phyloP scores from a whole-genome alignment of 2,113 vertebrate species.

The Leucoraja erinaceus region DNA sequence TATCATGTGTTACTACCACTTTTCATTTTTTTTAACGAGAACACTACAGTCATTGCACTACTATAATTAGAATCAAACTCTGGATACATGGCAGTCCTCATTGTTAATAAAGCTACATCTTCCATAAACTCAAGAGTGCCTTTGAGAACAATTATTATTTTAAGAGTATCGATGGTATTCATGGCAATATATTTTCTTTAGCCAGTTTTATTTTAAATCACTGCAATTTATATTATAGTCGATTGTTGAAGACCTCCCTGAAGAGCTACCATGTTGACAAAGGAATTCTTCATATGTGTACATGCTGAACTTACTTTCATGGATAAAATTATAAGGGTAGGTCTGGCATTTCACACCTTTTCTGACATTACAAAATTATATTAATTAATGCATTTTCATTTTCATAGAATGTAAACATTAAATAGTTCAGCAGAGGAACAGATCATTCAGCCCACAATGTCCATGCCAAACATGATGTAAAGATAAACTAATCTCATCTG shows the following conservation, averaged over 20 bases:
- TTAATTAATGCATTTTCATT: not conserved
- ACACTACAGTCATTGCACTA: not conserved
- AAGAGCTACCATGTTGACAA: not conserved
- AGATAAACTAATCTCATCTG: no score
- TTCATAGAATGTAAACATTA: no score
- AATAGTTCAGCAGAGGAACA: no score
- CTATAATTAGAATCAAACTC: not conserved
- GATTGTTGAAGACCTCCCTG: not conserved
- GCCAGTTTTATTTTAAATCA: constrained; percentile 5
- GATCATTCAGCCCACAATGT: no score
- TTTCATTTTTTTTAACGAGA: not conserved
- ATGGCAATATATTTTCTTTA: not conserved
- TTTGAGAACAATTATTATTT: not conserved
- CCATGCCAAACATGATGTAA: no score
- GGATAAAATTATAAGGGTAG: not conserved
- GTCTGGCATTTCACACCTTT: no score
- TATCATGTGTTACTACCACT: not conserved
- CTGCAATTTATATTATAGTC: not conserved
- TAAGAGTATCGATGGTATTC: not conserved
- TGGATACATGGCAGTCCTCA: not conserved
- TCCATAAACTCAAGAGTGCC: no score
- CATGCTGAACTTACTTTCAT: not conserved
- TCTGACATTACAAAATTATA: not conserved
- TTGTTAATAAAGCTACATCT: no score
- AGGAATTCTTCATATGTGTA: not conserved